Percentiles rank a stretch among this genome's conserved stretches.
These are phyloP conservation scores for Abramis brama DNA, from an alignment of 2,113 vertebrate species.

Conservation along the genomic window DNA sequence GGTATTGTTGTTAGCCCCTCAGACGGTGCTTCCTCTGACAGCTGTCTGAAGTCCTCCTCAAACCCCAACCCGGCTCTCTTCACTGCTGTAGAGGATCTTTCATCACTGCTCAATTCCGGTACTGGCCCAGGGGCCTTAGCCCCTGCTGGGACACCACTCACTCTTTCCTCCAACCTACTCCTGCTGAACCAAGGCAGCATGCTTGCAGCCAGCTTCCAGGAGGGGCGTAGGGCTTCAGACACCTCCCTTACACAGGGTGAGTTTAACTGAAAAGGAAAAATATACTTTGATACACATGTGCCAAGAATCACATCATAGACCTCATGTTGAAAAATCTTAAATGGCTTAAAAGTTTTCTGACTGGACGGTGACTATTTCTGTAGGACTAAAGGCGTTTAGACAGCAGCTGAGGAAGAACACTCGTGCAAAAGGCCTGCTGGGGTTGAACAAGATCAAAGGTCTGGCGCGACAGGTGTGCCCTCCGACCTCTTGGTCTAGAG, in stretches of 20 bases:
- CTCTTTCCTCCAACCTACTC: conserved; percentile 86
- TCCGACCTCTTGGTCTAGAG: conserved; percentile 78
- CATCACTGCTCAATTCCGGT: conserved; percentile 74
- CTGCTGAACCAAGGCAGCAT: conserved; percentile 84
- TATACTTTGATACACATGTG: neutral
- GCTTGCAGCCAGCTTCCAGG: conserved; percentile 87
- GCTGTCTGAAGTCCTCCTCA: conserved; percentile 85
- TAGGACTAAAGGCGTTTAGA: conserved; percentile 94
- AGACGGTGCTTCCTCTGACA: conserved; percentile 89
- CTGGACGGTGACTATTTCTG: conserved; percentile 45
- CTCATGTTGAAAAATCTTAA: neutral
- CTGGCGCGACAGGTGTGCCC: conserved; percentile 86
- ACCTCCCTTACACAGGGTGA: conserved; percentile 96
- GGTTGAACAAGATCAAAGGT: conserved; percentile 95
- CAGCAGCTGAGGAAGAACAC: conserved; percentile 93
- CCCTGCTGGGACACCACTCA: conserved; percentile 75
- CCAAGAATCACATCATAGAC: neutral
- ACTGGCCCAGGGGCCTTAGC: conserved; percentile 71
- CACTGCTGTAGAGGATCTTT: conserved; percentile 69
- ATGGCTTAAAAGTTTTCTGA: neutral
- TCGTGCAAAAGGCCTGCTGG: conserved; percentile 90
- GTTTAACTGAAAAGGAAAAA: neutral
- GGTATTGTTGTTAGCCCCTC: conserved; percentile 87
- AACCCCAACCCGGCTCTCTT: conserved; percentile 69
- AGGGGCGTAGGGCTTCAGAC: conserved; percentile 95